These are phyloP conservation scores for Sula dactylatra DNA, from an alignment of 2,113 vertebrate species.

Conservation along the genomic window DNA sequence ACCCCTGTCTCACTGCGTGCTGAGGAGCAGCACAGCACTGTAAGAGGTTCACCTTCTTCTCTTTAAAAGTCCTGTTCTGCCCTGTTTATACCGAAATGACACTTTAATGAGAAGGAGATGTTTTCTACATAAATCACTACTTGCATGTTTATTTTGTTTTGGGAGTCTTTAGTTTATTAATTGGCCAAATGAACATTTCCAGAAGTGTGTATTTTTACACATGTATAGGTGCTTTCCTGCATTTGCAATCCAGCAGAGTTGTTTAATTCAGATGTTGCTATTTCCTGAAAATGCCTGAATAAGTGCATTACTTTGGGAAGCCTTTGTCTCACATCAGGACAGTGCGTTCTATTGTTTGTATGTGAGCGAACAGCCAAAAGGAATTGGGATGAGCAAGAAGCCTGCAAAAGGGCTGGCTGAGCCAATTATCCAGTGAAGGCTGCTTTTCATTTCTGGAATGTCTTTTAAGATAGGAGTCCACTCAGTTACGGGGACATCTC, in stretches of 20 bases:
- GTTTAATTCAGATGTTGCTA: not conserved
- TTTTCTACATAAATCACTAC: not conserved
- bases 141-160: not conserved
- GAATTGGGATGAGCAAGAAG: not conserved
- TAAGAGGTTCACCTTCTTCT: not conserved
- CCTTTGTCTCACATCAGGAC: not conserved
- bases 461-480: not conserved
- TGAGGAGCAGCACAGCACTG: not conserved
- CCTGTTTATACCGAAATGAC: not conserved
- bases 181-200: slow-evolving; percentile 5
- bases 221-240: not conserved
- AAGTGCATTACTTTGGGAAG: not conserved
- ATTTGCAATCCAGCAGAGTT: not conserved
- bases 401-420: not conserved
- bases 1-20: not conserved
- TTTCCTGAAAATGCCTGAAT: not conserved
- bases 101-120: not conserved
- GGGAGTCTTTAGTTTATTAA: not conserved
- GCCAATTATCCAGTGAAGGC: not conserved
- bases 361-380: not conserved
- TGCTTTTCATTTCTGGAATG: not conserved
- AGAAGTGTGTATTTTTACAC: not conserved
- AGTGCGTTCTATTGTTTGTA: not conserved
- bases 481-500: not conserved
- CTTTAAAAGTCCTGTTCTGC: not conserved